phyloP scores from a whole-genome alignment of 1,140 invertebrate species.

The Berghia stephanieae region DNA sequence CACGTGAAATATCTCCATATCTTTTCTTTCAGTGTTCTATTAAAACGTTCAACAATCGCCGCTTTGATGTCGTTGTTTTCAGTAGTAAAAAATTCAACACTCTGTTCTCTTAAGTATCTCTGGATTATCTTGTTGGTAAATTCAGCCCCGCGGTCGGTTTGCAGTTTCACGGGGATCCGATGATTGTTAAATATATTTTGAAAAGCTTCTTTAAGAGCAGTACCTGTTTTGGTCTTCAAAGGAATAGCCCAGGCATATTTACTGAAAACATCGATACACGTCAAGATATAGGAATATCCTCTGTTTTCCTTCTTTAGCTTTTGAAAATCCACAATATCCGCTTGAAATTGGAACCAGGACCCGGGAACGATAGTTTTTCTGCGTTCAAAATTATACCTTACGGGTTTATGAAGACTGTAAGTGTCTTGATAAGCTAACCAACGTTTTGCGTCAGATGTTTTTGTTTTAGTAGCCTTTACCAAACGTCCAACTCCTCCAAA shows the following conservation, averaged over 20 bases:
- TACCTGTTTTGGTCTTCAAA: slow-evolving; percentile 67
- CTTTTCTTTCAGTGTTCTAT: too few species aligned
- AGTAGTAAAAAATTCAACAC: slow-evolving; percentile 22
- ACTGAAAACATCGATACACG: slow-evolving; percentile 67
- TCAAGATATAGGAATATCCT: slow-evolving; percentile 66
- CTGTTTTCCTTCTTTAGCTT: slow-evolving; percentile 59
- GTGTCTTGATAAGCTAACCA: slow-evolving; percentile 35
- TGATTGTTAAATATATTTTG: slow-evolving; percentile 40
- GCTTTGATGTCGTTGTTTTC: slow-evolving; percentile 65
- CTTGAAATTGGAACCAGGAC: slow-evolving; percentile 63
- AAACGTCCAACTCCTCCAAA: slow-evolving; percentile 2
- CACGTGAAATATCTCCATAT: too few species aligned
- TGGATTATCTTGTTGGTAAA: slow-evolving; percentile 34
- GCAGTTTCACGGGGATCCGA: slow-evolving; percentile 6
- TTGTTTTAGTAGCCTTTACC: neutral
- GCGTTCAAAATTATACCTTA: too few species aligned
- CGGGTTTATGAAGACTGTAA: slow-evolving; percentile 35
- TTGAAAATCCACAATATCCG: slow-evolving; percentile 60
- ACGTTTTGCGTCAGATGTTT: slow-evolving; percentile 1
- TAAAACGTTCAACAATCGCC: slow-evolving; percentile 67
- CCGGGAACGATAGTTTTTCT: slow-evolving; percentile 31
- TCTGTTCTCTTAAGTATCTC: slow-evolving; percentile 18
- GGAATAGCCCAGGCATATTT: slow-evolving; percentile 68
- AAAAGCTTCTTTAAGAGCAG: slow-evolving; percentile 44
- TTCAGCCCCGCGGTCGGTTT: slow-evolving; percentile 31